These are phyloP conservation scores for Syrista parreyssii DNA, from an alignment of 2,888 invertebrate genomes.

Conservation along the genomic window DNA sequence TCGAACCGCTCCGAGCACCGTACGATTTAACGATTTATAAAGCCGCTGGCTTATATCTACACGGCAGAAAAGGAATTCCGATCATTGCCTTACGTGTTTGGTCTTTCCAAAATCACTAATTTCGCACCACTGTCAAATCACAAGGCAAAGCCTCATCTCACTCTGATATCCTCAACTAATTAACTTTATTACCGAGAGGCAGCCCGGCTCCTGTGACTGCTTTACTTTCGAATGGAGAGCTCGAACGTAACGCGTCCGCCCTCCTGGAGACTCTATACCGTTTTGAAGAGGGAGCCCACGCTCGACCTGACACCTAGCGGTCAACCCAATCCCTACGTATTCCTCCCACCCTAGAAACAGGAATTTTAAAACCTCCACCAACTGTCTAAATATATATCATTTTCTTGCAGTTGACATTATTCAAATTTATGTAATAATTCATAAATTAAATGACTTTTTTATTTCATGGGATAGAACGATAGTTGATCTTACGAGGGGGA, in stretches of 20 bases:
- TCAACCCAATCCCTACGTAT: constrained; percentile 17
- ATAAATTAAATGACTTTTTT: neutral
- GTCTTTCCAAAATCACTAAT: neutral
- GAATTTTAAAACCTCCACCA: neutral
- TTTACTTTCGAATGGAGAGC: constrained; percentile 22
- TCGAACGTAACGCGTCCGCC: constrained; percentile 51
- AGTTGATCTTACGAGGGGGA: neutral
- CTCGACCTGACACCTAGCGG: constrained; percentile 38
- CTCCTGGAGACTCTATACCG: constrained; percentile 51
- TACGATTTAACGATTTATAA: neutral
- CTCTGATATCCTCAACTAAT: constrained; percentile 15
- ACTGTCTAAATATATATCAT: neutral
- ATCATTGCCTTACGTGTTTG: neutral
- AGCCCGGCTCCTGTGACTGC: constrained; percentile 2
- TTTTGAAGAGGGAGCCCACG: constrained; percentile 42
- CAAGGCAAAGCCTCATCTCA: constrained; percentile 39
- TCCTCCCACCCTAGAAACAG: neutral
- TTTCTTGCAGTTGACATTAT: neutral
- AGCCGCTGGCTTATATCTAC: neutral
- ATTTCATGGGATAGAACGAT: neutral
- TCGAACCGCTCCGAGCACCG: neutral
- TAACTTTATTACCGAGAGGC: neutral
- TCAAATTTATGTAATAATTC: neutral
- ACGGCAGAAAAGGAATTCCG: neutral
- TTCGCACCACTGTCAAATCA: constrained; percentile 54